A percentile compares a stretch with the other conserved stretches of the same genome.
These are phyloP conservation scores for Siphamia tubifer DNA, from an alignment of 2,113 vertebrate genomes.

Conservation along the genomic window DNA sequence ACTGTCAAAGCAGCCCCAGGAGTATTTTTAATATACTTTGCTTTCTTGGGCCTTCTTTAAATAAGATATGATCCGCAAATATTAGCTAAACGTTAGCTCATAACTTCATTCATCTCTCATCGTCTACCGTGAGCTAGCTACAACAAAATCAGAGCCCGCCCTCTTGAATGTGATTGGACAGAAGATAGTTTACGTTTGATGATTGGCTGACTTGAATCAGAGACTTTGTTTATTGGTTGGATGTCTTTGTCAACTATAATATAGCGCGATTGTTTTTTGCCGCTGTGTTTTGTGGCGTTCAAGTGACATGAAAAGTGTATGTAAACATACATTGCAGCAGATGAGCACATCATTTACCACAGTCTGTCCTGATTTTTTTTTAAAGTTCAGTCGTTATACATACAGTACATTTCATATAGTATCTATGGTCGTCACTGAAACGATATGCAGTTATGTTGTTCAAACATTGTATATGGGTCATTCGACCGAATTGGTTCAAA, in stretches of 20 bases:
- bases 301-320: background rate
- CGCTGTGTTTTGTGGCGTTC: conserved; percentile 35
- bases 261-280: background rate
- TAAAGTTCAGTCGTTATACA: no score
- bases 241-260: background rate
- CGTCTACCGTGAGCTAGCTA: background rate
- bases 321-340: no score
- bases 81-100: background rate
- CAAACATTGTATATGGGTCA: no score
- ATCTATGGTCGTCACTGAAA: no score
- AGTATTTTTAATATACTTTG: background rate
- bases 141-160: background rate
- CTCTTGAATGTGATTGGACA: conserved; percentile 38
- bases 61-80: background rate
- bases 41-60: background rate
- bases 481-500: no score
- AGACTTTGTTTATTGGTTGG: conserved; percentile 16
- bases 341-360: no score
- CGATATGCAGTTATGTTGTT: no score
- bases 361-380: no score
- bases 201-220: conserved; percentile 23
- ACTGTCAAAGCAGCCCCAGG: no score
- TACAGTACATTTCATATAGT: no score
- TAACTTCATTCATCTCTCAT: conserved; percentile 6
- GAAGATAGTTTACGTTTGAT: background rate